These are phyloP conservation scores for Bergia puertoricense DNA, from an alignment of 92 coral and sea anemone genomes.

Conservation along the genomic window DNA sequence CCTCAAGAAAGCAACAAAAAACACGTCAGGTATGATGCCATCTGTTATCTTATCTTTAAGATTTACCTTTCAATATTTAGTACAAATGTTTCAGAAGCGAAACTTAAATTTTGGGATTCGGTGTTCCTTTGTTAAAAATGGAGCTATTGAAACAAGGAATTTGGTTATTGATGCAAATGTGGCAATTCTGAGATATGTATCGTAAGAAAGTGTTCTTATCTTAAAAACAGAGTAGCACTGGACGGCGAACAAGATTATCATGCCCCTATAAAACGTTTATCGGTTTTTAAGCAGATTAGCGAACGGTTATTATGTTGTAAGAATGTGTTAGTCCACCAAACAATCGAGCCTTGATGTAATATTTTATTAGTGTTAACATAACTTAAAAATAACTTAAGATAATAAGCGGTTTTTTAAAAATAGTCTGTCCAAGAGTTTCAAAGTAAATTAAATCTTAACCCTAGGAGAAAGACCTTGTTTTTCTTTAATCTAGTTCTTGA, in stretches of 20 bases:
- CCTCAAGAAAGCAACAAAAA: conserved; percentile 15
- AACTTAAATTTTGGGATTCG: neutral
- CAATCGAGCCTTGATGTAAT: neutral
- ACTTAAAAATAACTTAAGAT: no score
- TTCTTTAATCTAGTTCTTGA: neutral
- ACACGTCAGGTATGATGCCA: conserved; percentile 14
- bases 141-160: neutral
- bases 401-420: neutral
- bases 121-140: neutral
- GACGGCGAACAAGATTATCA: no score
- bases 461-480: no score
- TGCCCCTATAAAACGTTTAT: no score
- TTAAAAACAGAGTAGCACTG: neutral
- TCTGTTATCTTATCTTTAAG: neutral
- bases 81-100: neutral
- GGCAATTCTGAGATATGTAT: neutral
- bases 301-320: neutral
- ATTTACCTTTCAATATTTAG: neutral
- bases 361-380: neutral
- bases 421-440: no score
- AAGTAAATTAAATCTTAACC: no score
- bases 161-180: neutral
- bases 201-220: no score
- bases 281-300: no score
- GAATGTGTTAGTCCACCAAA: neutral